Percentiles rank a stretch among this genome's conserved stretches.
phyloP scores from a whole-genome alignment of 2,888 invertebrate species.

The Dioctria linearis region DNA sequence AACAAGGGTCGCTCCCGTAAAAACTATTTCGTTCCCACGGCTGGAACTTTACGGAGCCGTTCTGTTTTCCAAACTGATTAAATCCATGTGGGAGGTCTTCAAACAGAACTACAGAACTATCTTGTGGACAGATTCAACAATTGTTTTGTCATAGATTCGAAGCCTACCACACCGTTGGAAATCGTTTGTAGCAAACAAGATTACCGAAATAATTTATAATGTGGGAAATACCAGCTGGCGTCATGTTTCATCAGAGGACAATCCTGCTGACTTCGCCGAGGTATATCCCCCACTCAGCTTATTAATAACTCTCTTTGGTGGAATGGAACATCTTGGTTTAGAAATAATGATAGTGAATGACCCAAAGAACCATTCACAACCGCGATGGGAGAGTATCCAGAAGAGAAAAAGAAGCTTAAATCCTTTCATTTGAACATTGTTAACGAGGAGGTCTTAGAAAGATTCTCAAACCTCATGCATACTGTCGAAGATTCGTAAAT shows the following conservation, averaged over 20 bases:
- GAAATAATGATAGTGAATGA: neutral
- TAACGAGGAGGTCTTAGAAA: neutral
- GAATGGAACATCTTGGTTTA: neutral
- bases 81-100: neutral
- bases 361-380: neutral
- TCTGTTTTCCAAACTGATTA: neutral
- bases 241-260: slow-evolving; percentile 1
- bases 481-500: neutral
- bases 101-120: neutral
- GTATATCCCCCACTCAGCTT: neutral
- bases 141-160: slow-evolving; percentile 58
- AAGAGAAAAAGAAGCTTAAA: neutral
- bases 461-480: neutral
- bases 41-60: slow-evolving; percentile 59
- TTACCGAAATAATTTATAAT: slow-evolving; percentile 60
- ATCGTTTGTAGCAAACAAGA: slow-evolving; percentile 63
- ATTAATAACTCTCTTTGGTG: neutral
- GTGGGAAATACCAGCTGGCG: slow-evolving; percentile 5
- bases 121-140: slow-evolving; percentile 61
- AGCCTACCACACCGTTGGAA: slow-evolving; percentile 54
- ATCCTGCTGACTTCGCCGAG: slow-evolving; percentile 25
- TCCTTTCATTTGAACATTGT: neutral
- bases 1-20: slow-evolving; percentile 49
- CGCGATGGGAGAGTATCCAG: neutral
- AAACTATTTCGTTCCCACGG: slow-evolving; percentile 59